phyloP scores from a whole-genome alignment of 2,113 vertebrate genomes.

The Jaculus jaculus region DNA sequence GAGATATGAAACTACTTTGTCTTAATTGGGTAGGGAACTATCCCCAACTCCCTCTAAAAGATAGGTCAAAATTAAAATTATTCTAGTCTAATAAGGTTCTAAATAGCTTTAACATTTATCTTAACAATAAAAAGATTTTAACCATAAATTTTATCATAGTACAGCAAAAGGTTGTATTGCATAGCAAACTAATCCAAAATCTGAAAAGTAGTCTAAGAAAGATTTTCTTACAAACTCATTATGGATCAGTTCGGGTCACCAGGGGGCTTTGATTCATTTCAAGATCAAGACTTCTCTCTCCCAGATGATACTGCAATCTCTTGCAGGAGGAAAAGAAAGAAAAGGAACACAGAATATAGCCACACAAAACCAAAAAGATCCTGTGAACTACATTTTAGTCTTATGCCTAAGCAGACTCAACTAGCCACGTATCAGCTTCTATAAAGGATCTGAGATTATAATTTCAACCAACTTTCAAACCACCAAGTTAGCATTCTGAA shows the following conservation, averaged over 20 bases:
- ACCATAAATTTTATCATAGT: slow-evolving; percentile 7
- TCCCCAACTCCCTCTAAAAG: slow-evolving; percentile 57
- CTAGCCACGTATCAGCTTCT: background rate
- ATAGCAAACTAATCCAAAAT: background rate
- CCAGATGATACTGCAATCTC: background rate
- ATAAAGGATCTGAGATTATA: background rate
- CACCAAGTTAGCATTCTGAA: background rate
- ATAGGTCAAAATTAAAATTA: slow-evolving; percentile 58
- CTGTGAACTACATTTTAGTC: background rate
- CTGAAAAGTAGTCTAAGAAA: background rate
- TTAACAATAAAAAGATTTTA: slow-evolving; percentile 43
- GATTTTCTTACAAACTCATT: background rate
- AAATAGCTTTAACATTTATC: slow-evolving; percentile 39
- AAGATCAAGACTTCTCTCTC: background rate
- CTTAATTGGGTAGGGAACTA: slow-evolving; percentile 60
- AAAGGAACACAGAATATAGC: background rate
- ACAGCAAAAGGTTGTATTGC: background rate
- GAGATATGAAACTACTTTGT: slow-evolving; percentile 40
- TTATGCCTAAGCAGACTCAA: background rate
- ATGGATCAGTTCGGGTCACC: background rate
- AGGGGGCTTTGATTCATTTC: background rate
- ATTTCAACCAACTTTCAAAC: background rate
- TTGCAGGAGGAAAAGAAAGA: background rate
- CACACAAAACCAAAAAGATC: background rate
- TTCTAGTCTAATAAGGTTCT: slow-evolving; percentile 46